A percentile compares a stretch with the other conserved stretches of the same genome.
Evolutionary conservation across 2,888 invertebrate genomes (phyloP).

Genomic region (Rosalia funebris): DNA sequence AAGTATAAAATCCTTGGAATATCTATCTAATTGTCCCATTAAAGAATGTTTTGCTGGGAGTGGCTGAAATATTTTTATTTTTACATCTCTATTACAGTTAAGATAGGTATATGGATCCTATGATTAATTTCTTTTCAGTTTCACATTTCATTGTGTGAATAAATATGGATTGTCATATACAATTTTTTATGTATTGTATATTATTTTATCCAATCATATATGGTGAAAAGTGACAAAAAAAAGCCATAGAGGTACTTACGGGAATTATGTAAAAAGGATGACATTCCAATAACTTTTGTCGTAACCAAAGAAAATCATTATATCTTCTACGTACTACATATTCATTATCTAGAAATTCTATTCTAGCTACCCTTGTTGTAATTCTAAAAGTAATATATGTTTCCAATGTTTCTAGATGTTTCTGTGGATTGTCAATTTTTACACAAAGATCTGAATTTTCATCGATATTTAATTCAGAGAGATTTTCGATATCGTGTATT

Average conservation of each 20-base stretch:
- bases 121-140: too few relatives aligned
- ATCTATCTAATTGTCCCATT: constrained; percentile 74
- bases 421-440: constrained; percentile 78
- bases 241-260: constrained; percentile 67
- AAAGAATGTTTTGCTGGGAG: constrained; percentile 77
- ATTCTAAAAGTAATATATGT: constrained; percentile 77
- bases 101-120: too few relatives aligned
- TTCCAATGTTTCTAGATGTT: constrained; percentile 76
- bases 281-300: constrained; percentile 72
- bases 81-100: background rate
- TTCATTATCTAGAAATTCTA: constrained; percentile 72
- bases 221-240: too few relatives aligned
- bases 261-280: constrained; percentile 76
- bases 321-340: constrained; percentile 75
- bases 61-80: constrained; percentile 65
- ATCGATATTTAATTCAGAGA: constrained; percentile 68
- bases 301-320: constrained; percentile 78
- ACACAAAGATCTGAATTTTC: constrained; percentile 71
- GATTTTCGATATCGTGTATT: constrained; percentile 68
- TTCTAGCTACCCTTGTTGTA: constrained; percentile 73
- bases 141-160: too few relatives aligned
- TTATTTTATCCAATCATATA: too few relatives aligned
- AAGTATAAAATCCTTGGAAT: constrained; percentile 76
- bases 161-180: too few relatives aligned
- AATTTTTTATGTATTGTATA: too few relatives aligned